Conservation (phyloP, 92 coral and sea anemone species). For the Blastomussa wellsi region DNA sequence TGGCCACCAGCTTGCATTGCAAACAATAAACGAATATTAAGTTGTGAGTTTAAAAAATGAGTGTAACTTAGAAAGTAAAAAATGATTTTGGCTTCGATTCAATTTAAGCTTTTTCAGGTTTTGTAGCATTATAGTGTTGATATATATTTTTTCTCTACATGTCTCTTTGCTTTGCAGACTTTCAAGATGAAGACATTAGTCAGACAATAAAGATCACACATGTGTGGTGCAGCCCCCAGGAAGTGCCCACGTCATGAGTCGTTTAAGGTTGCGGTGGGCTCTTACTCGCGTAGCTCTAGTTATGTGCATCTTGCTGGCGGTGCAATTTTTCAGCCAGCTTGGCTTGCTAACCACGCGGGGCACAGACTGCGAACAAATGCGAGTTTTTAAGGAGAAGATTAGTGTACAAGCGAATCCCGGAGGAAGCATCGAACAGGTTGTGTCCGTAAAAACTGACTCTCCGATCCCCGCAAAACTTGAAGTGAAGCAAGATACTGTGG, state of each 20-base stretch:
- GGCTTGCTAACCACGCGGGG: conserved; percentile 58
- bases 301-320: conserved; percentile 44
- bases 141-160: background rate
- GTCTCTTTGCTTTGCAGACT: conserved; percentile 1
- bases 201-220: background rate
- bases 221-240: background rate
- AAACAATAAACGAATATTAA: background rate
- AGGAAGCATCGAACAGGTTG: background rate
- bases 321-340: conserved; percentile 80
- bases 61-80: background rate
- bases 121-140: background rate
- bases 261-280: conserved; percentile 58
- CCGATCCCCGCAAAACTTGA: background rate
- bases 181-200: background rate
- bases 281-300: conserved; percentile 58
- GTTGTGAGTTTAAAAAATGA: background rate
- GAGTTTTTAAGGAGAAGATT: background rate
- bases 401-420: background rate
- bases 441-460: background rate
- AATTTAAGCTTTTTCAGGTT: background rate
- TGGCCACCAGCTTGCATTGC: background rate
- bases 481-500: conserved; percentile 14
- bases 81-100: background rate
- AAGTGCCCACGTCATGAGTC: conserved; percentile 48
- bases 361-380: conserved; percentile 41